Base-by-base conservation (phyloP, 2,797 vertebrate species). In the Chrysocyon brachyurus region DNA sequence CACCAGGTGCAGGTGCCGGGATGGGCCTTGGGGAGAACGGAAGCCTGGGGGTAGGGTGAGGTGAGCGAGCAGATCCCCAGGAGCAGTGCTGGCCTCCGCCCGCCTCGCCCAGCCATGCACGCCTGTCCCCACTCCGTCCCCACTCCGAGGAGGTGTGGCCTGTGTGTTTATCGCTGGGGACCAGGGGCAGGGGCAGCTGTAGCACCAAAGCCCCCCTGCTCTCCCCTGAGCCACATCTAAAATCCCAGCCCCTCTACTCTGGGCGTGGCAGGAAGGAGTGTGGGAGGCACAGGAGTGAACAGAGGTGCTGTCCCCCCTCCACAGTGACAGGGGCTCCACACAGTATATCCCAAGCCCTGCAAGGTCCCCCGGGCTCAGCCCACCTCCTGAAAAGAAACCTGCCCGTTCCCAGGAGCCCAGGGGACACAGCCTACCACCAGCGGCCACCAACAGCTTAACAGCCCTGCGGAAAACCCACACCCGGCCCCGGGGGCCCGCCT, bases 261-360 rank as follows among this genome's bases (percentile, higher is more conserved):
- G 16, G 4, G 24, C 6, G 10, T 14, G 54, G 11, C 0, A 0
- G 12, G n/a, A 68, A 54, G 19, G 46, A 79, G 63, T 2, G 0
- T 1, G 59, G 6, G 33, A 28, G 52, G 33, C 28, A 3, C 1
- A 0, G 6, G 49, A n/a, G 49, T n/a, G 6, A 78, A n/a, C 3
- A 31, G 75, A 46, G 49, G 49, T 11, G 75, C 46, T 5, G 5
- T 16, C 46, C 12, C 40, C 16, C 49, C 31, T 1, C 59, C 24
- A 16, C 1, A 1, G 26, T 2, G 15, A 52, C 1, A 16, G 24
- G 33, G 28, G 16, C 46, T n/a, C 28, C 49, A n/a, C 5, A 16
- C 2, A 4, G 10, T 11, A 14, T 75, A 17, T 28, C 72, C 72
- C 40, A 28, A 54, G 49, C 75, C 49, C 75, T 12, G 28, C 16